Conservation (phyloP, 1,140 invertebrate species). For the Nylanderia fulva region DNA sequence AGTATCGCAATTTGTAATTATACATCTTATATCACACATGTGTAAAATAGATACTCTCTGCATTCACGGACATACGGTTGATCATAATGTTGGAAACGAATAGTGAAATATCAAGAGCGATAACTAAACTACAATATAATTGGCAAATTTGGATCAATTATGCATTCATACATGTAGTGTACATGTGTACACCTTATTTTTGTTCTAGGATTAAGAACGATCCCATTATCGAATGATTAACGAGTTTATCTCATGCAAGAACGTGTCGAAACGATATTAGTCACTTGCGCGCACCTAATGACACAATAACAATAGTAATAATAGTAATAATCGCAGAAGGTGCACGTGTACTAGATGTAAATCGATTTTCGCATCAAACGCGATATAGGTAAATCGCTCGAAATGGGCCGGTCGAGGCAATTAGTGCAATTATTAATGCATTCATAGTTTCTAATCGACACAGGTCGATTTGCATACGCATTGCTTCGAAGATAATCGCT, state of each 20-base stretch:
- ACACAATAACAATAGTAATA: constrained; percentile 43
- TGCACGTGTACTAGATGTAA: constrained; percentile 13
- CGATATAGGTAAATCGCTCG: constrained; percentile 26
- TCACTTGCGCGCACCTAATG: constrained; percentile 29
- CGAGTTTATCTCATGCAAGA: constrained; percentile 51
- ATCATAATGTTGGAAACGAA: not conserved
- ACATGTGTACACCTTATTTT: not conserved
- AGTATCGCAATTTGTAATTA: too few species aligned
- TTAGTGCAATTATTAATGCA: constrained; percentile 62
- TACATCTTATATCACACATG: too few species aligned
- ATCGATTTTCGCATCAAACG: constrained; percentile 53
- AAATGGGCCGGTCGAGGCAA: constrained; percentile 40
- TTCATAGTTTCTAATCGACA: constrained; percentile 55
- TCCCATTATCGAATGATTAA: constrained; percentile 50
- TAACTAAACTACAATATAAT: not conserved
- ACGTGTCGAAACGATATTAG: constrained; percentile 15
- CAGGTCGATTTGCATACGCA: constrained; percentile 38
- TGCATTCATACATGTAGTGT: not conserved
- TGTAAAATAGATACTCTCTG: too few species aligned
- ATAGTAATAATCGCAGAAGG: constrained; percentile 17
- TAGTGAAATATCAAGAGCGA: not conserved
- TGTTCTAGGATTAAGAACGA: constrained; percentile 38
- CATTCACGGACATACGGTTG: not conserved
- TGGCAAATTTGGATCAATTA: constrained; percentile 3
- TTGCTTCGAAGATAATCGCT: constrained; percentile 31